Evolutionary conservation across 2,797 vertebrate species (phyloP).

Genomic region (Serranus cabrilla): DNA sequence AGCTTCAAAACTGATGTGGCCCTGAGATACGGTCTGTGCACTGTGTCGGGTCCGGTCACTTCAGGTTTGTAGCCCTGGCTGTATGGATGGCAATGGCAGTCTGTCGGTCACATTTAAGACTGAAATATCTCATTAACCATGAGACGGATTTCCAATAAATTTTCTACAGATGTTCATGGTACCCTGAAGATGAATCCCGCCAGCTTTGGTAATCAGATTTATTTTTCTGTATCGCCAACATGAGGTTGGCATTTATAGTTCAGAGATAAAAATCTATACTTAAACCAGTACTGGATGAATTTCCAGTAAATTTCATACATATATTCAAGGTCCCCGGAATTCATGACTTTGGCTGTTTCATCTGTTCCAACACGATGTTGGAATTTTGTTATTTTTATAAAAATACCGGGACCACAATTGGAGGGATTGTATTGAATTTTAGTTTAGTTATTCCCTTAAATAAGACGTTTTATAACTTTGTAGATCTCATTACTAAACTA

Average conservation of each 20-base stretch:
- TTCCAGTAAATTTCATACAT: neutral
- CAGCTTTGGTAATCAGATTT: neutral
- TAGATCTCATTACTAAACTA: too few species aligned
- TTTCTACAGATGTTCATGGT: neutral
- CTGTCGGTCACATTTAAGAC: neutral
- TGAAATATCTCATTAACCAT: conserved; percentile 7
- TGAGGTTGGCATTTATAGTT: neutral
- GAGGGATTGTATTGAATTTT: too few species aligned
- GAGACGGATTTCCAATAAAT: neutral
- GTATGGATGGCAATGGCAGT: neutral
- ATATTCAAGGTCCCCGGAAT: neutral
- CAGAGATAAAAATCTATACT: neutral
- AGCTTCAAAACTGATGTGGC: conserved; percentile 33
- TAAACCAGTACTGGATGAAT: neutral
- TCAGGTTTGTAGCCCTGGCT: neutral
- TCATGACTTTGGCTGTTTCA: neutral
- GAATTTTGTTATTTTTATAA: neutral
- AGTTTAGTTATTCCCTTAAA: too few species aligned
- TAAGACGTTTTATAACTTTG: neutral
- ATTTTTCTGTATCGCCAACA: neutral
- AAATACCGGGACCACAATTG: neutral
- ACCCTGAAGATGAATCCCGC: neutral
- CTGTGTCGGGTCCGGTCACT: conserved; percentile 1
- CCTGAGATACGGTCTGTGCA: conserved; percentile 28
- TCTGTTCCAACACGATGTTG: neutral